Evolutionary conservation across 2,888 invertebrate species (phyloP).

Genomic region (Pseudococcus longispinus): DNA sequence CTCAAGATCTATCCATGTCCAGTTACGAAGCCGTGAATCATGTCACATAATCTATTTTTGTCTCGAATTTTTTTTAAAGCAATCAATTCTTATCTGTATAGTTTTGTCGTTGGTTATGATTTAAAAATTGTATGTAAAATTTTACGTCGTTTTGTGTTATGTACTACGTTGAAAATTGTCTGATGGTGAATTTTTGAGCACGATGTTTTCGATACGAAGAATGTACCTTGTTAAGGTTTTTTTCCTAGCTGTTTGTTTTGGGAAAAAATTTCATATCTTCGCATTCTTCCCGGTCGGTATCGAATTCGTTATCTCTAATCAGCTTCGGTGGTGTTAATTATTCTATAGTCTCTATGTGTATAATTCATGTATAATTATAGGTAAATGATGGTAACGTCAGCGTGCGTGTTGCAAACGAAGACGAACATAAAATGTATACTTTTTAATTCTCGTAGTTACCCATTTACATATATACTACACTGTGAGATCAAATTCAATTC

Average conservation of each 20-base stretch:
- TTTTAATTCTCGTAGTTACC: conserved; percentile 32
- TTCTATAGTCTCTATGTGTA: not conserved
- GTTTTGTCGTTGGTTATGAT: not conserved
- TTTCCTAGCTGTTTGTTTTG: not conserved
- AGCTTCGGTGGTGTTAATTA: conserved; percentile 32
- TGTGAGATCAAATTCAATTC: conserved; percentile 40
- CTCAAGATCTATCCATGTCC: conserved; percentile 52
- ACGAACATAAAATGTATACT: conserved; percentile 22
- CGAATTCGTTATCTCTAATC: conserved; percentile 11
- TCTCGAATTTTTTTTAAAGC: not conserved
- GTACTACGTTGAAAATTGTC: not conserved
- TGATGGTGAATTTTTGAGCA: not conserved
- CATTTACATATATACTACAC: conserved; percentile 12
- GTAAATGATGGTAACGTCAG: conserved; percentile 33
- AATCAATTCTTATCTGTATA: not conserved
- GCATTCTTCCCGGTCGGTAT: not conserved
- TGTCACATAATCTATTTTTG: conserved; percentile 33
- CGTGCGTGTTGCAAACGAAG: not conserved
- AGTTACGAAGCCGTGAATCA: conserved; percentile 46
- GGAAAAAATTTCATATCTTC: not conserved
- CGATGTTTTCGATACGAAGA: not conserved
- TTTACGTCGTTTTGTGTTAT: conserved; percentile 3
- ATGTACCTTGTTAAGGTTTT: not conserved
- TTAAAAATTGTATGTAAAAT: not conserved
- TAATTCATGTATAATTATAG: not conserved